Percentiles rank a stretch among this genome's conserved stretches.
Evolutionary conservation across 2,113 vertebrate species (phyloP).

Genomic region (Phyllostomus discolor): DNA sequence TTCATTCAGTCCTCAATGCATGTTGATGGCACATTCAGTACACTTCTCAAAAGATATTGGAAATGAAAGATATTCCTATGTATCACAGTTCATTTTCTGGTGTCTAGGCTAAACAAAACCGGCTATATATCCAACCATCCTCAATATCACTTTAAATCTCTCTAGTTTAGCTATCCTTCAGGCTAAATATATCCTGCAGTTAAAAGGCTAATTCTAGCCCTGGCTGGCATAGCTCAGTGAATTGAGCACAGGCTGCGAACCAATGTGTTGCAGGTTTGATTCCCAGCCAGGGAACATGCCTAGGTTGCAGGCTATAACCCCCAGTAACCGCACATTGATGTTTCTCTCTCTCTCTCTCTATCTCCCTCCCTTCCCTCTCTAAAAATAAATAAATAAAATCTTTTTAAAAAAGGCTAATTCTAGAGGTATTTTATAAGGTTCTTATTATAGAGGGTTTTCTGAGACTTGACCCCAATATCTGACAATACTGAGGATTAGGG

Average conservation of each 20-base stretch:
- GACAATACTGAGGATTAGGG: background rate
- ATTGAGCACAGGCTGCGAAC: too few species aligned
- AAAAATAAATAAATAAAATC: too few species aligned
- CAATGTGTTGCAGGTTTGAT: too few species aligned
- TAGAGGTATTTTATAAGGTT: background rate
- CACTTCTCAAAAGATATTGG: background rate
- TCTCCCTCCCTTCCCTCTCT: too few species aligned
- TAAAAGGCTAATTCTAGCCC: background rate
- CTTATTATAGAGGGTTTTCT: background rate
- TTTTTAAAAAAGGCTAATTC: background rate
- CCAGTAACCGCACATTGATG: too few species aligned
- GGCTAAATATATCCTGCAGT: background rate
- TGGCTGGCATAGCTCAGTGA: too few species aligned
- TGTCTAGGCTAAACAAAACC: background rate
- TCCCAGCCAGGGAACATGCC: too few species aligned
- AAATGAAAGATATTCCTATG: background rate
- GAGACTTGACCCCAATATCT: background rate
- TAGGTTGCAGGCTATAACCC: too few species aligned
- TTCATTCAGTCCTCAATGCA: background rate
- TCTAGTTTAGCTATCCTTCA: background rate
- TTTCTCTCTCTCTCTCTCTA: too few species aligned
- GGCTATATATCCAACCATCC: background rate
- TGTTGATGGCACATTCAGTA: fast-evolving
- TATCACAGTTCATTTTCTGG: background rate
- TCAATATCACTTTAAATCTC: background rate